Evolutionary conservation across 2,888 invertebrate genomes (phyloP), one percentile per base, ranked within the genome.

Genomic region (Apoda limacodes): DNA sequence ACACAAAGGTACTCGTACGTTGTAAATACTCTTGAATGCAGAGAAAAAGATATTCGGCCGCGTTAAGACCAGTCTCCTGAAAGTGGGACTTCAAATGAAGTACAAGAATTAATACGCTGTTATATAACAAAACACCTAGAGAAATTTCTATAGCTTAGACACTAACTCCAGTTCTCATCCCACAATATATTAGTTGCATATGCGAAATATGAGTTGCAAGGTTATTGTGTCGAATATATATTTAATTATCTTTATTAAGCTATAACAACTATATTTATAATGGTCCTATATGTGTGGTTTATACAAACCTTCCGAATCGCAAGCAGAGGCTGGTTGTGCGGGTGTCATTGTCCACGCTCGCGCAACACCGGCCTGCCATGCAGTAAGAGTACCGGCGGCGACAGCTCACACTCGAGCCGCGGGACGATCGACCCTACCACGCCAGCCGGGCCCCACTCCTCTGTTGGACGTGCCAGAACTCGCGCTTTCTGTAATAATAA

Each of bases 371-470:
- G 76, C 10, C 80, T 69, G 56, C 82, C 82, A 66, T 80, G 78
- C 42, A 82, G 65, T 40, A 82, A 50, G 48, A 82, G 60, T 50
- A 81, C 80, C 3, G 81, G 81, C 20, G 81, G 80, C 12, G 80
- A 69, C 46, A 74, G 50, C 57, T 70, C 82, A 2, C 82, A 65
- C 44, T 60, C 72, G 14, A 30, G 35, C 10, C 9, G 37, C 7
- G 17, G 17, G 7, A 17, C 7, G 5, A 6, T 17, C 17, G 17
- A 6, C 5, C 17, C 5, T 67, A 82, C 82, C 28, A 85, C 85
- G 82, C 86, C 85, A 1, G 84, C 82, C 1, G 84, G 86, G 21
- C 89, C 88, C 91, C 91, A 91, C 42, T 88, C 88, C 2, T 84
- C 82, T 0, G 88, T 88, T 0, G 90, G 89, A 11, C 86, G 85